phyloP scores from a whole-genome alignment of 2,888 invertebrate genomes.

The Fissipunctia ypsillon region DNA sequence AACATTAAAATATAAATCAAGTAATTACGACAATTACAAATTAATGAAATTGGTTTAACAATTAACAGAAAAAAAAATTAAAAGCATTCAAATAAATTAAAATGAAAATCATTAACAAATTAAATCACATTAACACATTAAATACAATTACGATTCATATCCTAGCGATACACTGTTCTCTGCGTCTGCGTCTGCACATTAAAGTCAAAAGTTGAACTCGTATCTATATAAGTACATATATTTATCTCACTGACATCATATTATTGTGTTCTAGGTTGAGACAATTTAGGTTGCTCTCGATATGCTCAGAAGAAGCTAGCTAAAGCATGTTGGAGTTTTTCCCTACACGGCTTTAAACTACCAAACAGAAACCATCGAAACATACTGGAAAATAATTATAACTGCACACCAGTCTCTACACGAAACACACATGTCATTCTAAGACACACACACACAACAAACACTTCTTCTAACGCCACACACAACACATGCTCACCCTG shows the following conservation, averaged over 20 bases:
- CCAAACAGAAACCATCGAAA: constrained; percentile 7
- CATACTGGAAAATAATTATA: constrained; percentile 62
- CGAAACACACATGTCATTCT: constrained; percentile 48
- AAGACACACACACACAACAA: constrained; percentile 47
- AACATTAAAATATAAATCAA: too few species aligned
- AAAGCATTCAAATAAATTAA: too few species aligned
- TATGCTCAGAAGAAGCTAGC: neutral
- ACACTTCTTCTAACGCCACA: constrained; percentile 36
- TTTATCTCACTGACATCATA: neutral
- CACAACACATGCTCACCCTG: neutral
- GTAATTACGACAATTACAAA: too few species aligned
- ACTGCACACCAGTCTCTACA: constrained; percentile 35
- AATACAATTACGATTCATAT: too few species aligned
- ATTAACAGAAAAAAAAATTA: too few species aligned
- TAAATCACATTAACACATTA: too few species aligned
- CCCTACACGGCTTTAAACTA: neutral
- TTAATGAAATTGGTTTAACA: too few species aligned
- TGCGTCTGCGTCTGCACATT: neutral
- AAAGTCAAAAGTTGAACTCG: too few species aligned
- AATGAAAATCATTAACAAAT: too few species aligned
- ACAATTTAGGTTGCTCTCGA: neutral
- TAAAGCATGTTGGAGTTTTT: neutral
- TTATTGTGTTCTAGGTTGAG: neutral
- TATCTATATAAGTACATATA: too few species aligned
- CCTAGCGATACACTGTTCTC: neutral